Percentiles rank a stretch among this genome's conserved stretches.
Conservation (phyloP, 2,113 vertebrate genomes). For the Indicator indicator region DNA sequence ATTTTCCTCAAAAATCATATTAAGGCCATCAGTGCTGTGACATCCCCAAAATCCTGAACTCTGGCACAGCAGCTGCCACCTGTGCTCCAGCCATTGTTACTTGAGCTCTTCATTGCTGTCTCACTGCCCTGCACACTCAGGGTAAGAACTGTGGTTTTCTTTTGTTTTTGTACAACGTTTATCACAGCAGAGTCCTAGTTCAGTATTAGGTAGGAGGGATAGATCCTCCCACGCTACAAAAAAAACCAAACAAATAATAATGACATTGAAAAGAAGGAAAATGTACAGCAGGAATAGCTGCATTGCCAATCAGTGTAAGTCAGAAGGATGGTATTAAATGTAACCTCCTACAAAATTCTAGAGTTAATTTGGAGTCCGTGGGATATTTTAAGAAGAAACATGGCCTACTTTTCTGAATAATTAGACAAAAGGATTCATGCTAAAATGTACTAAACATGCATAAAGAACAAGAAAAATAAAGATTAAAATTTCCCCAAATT, state of each 20-base stretch:
- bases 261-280: neutral
- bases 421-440: neutral
- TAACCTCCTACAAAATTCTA: conserved; percentile 23
- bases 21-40: neutral
- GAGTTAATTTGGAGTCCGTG: neutral
- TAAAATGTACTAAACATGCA: neutral
- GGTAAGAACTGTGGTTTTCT: neutral
- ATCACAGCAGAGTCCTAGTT: neutral
- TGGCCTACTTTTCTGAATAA: neutral
- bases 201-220: neutral
- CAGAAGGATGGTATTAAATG: conserved; percentile 18
- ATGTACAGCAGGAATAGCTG: conserved; percentile 8
- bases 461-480: neutral
- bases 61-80: neutral
- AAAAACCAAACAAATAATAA: neutral
- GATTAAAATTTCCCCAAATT: neutral
- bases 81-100: rapidly evolving
- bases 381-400: conserved; percentile 42
- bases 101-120: neutral
- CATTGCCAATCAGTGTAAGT: neutral
- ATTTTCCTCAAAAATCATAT: neutral
- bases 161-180: neutral
- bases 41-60: neutral
- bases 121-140: neutral
- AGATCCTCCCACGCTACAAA: neutral